phyloP scores from a whole-genome alignment of 2,797 vertebrate species.

The Neosilurus mollespiculum region DNA sequence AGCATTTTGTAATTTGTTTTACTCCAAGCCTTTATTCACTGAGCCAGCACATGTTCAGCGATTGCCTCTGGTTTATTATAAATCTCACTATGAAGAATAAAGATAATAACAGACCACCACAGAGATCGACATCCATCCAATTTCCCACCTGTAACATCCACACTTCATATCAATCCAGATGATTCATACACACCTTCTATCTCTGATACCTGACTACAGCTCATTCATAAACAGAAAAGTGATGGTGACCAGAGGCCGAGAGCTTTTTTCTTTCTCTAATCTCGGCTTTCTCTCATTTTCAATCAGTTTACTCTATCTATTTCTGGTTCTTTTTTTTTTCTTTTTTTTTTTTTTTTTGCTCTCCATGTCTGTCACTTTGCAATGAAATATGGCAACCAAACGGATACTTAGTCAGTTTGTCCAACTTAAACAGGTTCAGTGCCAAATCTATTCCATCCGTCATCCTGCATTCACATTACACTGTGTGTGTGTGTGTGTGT shows the following conservation, averaged over 20 bases:
- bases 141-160: not conserved
- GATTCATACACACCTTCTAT: not conserved
- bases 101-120: not conserved
- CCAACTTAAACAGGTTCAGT: slow-evolving; percentile 32
- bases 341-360: not conserved
- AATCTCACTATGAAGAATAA: not conserved
- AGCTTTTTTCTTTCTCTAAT: not conserved
- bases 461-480: not conserved
- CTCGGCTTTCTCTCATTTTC: slow-evolving; percentile 11
- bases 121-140: not conserved
- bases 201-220: not conserved
- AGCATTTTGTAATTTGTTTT: not conserved
- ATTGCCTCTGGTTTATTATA: not conserved
- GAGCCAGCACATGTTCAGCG: not conserved
- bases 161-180: not conserved
- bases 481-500: not conserved
- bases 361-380: not conserved
- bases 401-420: slow-evolving; percentile 13
- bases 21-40: not conserved
- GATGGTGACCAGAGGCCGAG: slow-evolving; percentile 1
- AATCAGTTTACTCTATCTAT: not conserved
- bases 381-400: slow-evolving; percentile 27
- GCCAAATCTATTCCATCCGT: slow-evolving; percentile 32
- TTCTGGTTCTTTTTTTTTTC: slow-evolving; percentile 4
- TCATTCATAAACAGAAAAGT: not conserved